These are phyloP conservation scores for Elaphurus davidianus DNA, from an alignment of 2,113 vertebrate species.

Conservation along the genomic window DNA sequence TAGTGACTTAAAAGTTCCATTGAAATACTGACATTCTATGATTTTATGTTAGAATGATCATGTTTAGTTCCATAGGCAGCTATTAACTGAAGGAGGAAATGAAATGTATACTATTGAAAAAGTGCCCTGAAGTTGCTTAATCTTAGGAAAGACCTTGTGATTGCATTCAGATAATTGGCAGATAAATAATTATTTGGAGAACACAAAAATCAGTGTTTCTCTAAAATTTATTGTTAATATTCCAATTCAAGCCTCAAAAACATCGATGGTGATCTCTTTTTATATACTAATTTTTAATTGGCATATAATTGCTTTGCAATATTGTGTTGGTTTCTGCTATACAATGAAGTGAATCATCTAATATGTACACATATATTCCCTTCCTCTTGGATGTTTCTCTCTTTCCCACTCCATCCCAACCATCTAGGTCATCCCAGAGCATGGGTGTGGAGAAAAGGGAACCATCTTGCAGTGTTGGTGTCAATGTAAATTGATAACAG, in stretches of 20 bases:
- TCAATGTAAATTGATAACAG: background rate
- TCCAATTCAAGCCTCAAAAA: background rate
- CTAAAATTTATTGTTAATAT: background rate
- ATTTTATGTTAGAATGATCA: background rate
- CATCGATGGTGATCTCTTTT: background rate
- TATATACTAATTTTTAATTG: background rate
- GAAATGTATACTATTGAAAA: background rate
- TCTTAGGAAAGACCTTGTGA: background rate
- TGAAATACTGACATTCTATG: background rate
- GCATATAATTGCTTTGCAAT: background rate
- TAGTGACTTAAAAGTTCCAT: background rate
- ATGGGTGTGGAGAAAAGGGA: background rate
- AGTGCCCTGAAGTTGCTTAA: too few relatives aligned
- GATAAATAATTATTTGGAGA: background rate
- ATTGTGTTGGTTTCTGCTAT: background rate
- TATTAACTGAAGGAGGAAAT: background rate
- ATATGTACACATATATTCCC: background rate
- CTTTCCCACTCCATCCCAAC: background rate
- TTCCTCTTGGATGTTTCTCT: background rate
- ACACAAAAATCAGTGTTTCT: background rate
- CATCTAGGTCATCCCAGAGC: background rate
- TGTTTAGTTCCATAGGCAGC: background rate
- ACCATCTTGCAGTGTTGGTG: background rate
- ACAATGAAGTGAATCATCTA: background rate
- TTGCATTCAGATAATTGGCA: fast-evolving